Conservation (phyloP, 2,888 invertebrate species). For the Drosophila stalkeri region DNA sequence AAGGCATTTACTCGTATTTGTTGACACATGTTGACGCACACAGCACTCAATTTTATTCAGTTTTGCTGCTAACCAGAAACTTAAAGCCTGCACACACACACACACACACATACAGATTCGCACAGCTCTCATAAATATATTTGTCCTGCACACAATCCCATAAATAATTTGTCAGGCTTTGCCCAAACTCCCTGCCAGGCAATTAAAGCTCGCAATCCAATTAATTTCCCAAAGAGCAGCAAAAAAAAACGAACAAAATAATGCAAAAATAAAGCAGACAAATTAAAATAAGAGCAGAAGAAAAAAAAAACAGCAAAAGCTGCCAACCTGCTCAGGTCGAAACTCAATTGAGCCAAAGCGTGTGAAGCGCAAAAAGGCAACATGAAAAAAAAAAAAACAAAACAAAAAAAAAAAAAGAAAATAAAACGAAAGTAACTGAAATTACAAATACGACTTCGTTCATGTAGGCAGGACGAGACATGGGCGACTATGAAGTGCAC, state of each 20-base stretch:
- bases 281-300: neutral
- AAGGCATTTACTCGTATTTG: constrained; percentile 33
- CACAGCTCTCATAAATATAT: constrained; percentile 18
- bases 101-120: neutral
- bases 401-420: neutral
- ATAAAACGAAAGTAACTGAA: constrained; percentile 9
- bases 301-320: constrained; percentile 12
- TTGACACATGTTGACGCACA: constrained; percentile 29
- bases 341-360: constrained; percentile 61
- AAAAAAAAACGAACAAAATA: constrained; percentile 13
- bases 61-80: constrained; percentile 13
- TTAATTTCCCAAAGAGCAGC: constrained; percentile 54
- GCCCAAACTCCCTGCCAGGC: constrained; percentile 39
- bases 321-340: constrained; percentile 44
- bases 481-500: constrained; percentile 20
- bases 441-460: constrained; percentile 27
- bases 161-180: constrained; percentile 55
- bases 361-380: constrained; percentile 48
- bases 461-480: constrained; percentile 6
- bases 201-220: constrained; percentile 70
- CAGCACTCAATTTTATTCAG: constrained; percentile 25
- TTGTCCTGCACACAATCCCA: constrained; percentile 38
- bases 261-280: constrained; percentile 28
- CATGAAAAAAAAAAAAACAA: constrained; percentile 3
- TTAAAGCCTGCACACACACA: constrained; percentile 18